Percentiles rank a stretch among this genome's conserved stretches.
phyloP scores from a whole-genome alignment of 2,888 invertebrate genomes.

The Eristalis intricaria region DNA sequence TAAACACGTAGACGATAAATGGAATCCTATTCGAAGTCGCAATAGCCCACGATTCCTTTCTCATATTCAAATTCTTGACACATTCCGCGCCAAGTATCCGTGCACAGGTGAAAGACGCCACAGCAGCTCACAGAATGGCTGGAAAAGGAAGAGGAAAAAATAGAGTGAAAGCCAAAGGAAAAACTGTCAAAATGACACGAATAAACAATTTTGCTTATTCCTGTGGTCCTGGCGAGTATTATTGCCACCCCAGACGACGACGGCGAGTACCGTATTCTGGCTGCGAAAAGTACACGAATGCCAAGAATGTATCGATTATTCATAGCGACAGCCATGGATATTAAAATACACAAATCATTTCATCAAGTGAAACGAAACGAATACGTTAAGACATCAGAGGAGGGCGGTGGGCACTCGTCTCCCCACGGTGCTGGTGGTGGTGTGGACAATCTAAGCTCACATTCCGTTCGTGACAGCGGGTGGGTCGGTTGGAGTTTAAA shows the following conservation, averaged over 20 bases:
- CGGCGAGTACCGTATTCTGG: slow-evolving; percentile 16
- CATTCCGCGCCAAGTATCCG: slow-evolving; percentile 21
- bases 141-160: not conserved
- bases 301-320: slow-evolving; percentile 46
- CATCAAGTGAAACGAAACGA: slow-evolving; percentile 44
- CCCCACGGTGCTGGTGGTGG: not conserved
- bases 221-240: slow-evolving; percentile 22
- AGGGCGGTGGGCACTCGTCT: not conserved
- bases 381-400: not conserved
- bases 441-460: not conserved
- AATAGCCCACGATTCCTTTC: slow-evolving; percentile 26
- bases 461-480: slow-evolving; percentile 14
- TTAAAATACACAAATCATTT: slow-evolving; percentile 62
- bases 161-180: slow-evolving; percentile 20
- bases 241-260: slow-evolving; percentile 31
- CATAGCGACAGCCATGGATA: slow-evolving; percentile 52
- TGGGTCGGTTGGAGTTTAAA: slow-evolving; percentile 11
- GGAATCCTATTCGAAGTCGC: slow-evolving; percentile 32
- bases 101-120: slow-evolving; percentile 1
- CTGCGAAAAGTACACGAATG: slow-evolving; percentile 51
- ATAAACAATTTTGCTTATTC: slow-evolving; percentile 60
- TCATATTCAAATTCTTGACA: slow-evolving; percentile 42
- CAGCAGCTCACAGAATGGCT: not conserved
- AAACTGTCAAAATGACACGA: slow-evolving; percentile 57
- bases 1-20: slow-evolving; percentile 55